These are phyloP conservation scores for Pediacus dermestoides DNA, from an alignment of 2,888 invertebrate genomes.

Conservation along the genomic window DNA sequence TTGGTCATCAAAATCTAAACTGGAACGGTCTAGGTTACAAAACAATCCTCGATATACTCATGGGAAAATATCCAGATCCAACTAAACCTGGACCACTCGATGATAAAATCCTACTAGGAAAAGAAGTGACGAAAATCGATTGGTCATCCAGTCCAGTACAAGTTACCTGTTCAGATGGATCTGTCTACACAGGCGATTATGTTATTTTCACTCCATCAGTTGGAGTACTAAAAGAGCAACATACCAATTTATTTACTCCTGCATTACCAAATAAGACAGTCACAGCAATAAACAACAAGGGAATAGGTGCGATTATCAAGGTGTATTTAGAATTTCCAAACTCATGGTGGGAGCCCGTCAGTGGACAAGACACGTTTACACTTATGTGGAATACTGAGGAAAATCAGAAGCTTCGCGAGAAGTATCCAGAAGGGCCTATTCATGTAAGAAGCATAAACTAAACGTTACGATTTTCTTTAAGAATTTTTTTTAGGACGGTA, in stretches of 20 bases:
- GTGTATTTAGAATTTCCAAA: constrained; percentile 26
- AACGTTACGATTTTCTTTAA: too few relatives aligned
- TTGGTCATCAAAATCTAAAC: constrained; percentile 64
- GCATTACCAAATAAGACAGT: constrained; percentile 25
- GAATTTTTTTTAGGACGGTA: constrained; percentile 17
- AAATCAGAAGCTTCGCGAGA: constrained; percentile 28
- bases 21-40: constrained; percentile 71
- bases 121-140: constrained; percentile 28
- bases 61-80: constrained; percentile 43
- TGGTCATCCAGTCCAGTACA: constrained; percentile 15
- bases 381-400: constrained; percentile 31
- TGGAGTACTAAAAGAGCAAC: constrained; percentile 31
- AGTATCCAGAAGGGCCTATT: constrained; percentile 33
- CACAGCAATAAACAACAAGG: constrained; percentile 27
- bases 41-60: constrained; percentile 61
- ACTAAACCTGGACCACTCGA: constrained; percentile 26
- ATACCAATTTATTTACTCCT: constrained; percentile 28
- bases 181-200: constrained; percentile 53
- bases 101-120: constrained; percentile 31
- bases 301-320: constrained; percentile 32
- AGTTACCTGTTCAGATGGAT: constrained; percentile 51
- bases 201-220: constrained; percentile 57
- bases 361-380: constrained; percentile 14
- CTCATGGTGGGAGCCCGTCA: constrained; percentile 34
- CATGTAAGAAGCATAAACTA: constrained; percentile 19